phyloP scores from a whole-genome alignment of 2,888 invertebrate genomes.

The Lithodes maja region DNA sequence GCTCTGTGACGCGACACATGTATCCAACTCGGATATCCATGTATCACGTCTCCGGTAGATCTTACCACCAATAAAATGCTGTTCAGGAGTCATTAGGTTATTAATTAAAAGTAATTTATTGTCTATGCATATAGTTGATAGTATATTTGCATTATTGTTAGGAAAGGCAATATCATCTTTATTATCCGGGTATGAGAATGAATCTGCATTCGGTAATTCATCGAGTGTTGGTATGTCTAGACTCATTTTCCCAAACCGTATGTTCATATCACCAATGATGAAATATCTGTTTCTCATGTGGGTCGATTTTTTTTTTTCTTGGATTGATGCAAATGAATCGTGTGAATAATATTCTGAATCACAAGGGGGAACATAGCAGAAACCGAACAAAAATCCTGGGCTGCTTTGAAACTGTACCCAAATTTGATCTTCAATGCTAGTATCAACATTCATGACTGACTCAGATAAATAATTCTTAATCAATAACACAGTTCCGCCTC shows the following conservation, averaged over 20 bases:
- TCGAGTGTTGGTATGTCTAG: not conserved
- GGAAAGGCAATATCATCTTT: not conserved
- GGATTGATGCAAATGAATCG: not conserved
- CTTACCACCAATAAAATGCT: conserved; percentile 11
- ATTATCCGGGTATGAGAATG: not conserved
- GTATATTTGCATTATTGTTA: not conserved
- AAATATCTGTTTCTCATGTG: not conserved
- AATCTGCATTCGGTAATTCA: not conserved
- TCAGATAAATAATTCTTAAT: not conserved
- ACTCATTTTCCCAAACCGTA: not conserved
- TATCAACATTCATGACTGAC: not conserved
- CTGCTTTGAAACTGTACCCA: not conserved
- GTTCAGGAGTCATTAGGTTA: not conserved
- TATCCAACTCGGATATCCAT: conserved; percentile 17
- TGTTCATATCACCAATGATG: not conserved
- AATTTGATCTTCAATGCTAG: not conserved
- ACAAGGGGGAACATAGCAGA: not conserved
- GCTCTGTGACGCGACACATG: conserved; percentile 1
- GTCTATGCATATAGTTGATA: not conserved
- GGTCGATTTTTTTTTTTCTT: not conserved
- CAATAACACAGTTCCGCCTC: not conserved
- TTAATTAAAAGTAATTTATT: conserved; percentile 20
- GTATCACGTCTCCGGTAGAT: conserved; percentile 27
- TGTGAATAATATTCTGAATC: not conserved
- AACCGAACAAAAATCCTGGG: not conserved